Base-by-base conservation (phyloP, 2,797 vertebrate species). In the Rhinella marina region DNA sequence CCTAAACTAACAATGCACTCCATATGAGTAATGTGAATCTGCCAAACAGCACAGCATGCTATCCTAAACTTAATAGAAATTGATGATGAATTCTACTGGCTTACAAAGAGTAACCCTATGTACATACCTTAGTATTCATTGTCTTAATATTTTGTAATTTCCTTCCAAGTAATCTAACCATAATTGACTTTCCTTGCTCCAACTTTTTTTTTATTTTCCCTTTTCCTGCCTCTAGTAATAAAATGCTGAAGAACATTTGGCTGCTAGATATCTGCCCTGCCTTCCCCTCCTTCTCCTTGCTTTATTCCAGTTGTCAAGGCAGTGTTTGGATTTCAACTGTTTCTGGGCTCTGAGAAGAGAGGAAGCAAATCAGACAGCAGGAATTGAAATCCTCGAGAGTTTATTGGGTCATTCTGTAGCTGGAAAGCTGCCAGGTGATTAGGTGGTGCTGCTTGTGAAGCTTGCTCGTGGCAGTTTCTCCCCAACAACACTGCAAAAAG, bases 121-220 rank as follows among this genome's bases (percentile, higher is more conserved):
- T n/a, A n/a, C n/a, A 73, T 73, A 48, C 48, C 32, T 76, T 57
- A 48, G 5, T 21, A 93, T 94, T 93, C 93, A 95, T 92, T 93
- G 93, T 95, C 93, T 94, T 95, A 94, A 93, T 93, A 93, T 95
- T 94, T 94, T 94, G 94, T 94, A 94, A 95, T 95, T 95, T 96
- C 94, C 94, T 95, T 94, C 95, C 92, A 94, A 95, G 93, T 94
- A 95, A 94, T 93, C 92, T 94, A 92, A 92, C 92, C 85, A 91
- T 94, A 95, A 95, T 95, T 94, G 95, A 96, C 94, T 95, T 95
- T 95, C 92, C 91, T 93, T 92, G 91, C 93, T 92, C 90, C 92
- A 93, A 91, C 91, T 91, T 92, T 91, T 87, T 82, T 73, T 48
- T 77, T 89, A 91, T 84, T 89, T 92, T 91, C 92, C 72, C 91